phyloP scores from a whole-genome alignment of 1,140 invertebrate species.

The Bombus difficillimus region DNA sequence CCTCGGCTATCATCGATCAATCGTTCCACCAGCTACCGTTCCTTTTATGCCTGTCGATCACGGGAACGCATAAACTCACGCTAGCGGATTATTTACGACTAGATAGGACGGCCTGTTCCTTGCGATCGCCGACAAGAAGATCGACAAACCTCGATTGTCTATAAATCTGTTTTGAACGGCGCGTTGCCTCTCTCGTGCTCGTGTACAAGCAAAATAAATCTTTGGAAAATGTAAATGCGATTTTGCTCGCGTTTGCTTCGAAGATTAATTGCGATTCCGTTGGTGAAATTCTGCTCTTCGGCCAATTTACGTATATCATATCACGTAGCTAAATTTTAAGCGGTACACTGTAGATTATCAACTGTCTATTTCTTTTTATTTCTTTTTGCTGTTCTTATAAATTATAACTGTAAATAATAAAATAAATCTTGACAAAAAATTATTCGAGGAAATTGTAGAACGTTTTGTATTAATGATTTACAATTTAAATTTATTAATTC shows the following conservation, averaged over 20 bases:
- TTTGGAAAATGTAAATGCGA: neutral
- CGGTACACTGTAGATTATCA: neutral
- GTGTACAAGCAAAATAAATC: neutral
- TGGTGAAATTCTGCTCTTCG: neutral
- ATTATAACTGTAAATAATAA: neutral
- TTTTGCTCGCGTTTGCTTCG: neutral
- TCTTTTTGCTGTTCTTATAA: neutral
- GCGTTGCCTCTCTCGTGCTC: neutral
- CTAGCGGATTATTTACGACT: constrained; percentile 71
- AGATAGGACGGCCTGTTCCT: neutral
- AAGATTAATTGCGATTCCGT: neutral
- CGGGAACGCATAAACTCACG: constrained; percentile 72
- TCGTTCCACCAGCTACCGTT: constrained; percentile 66
- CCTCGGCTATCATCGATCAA: constrained; percentile 72
- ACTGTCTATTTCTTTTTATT: neutral
- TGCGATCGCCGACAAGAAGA: constrained; percentile 12
- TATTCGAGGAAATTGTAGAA: neutral
- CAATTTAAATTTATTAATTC: neutral
- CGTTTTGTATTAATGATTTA: neutral
- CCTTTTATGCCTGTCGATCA: constrained; percentile 74
- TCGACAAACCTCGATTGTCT: constrained; percentile 8
- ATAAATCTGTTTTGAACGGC: constrained; percentile 23
- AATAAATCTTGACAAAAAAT: neutral
- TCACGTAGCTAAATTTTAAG: neutral
- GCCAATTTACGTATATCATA: neutral